Evolutionary conservation across 2,113 vertebrate species (phyloP).

Genomic region (Onychostoma macrolepis): DNA sequence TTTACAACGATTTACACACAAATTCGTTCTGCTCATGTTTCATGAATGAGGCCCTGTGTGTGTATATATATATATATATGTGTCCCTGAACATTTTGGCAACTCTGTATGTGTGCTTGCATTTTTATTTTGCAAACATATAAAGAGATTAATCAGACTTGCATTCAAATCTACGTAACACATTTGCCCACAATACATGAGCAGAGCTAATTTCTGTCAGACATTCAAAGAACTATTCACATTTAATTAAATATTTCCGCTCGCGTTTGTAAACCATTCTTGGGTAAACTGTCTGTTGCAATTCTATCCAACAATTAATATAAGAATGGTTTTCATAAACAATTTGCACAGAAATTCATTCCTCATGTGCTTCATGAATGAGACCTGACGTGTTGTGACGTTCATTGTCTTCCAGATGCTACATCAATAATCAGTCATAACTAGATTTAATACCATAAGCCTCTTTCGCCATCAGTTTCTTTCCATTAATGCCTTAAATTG

Average conservation of each 20-base stretch:
- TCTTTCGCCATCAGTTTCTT: background rate
- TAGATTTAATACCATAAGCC: background rate
- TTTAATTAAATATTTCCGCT: background rate
- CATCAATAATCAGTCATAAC: background rate
- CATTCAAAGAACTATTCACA: background rate
- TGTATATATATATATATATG: background rate
- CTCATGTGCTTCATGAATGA: background rate
- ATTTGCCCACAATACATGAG: background rate
- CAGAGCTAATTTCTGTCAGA: background rate
- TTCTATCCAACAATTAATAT: background rate
- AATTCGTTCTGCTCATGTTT: too few relatives aligned
- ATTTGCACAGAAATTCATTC: background rate
- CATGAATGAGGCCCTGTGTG: too few relatives aligned
- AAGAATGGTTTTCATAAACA: background rate
- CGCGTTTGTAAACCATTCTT: background rate
- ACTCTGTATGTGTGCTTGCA: background rate
- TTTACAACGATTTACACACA: too few relatives aligned
- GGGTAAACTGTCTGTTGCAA: background rate
- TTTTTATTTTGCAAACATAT: background rate
- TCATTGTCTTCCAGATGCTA: conserved; percentile 13
- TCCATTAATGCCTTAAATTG: conserved; percentile 14
- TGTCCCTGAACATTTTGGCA: background rate
- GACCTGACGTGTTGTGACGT: background rate
- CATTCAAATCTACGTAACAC: background rate
- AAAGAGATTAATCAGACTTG: background rate